These are phyloP conservation scores for Mormyrus lacerda DNA, from an alignment of 2,113 vertebrate genomes.

Conservation along the genomic window DNA sequence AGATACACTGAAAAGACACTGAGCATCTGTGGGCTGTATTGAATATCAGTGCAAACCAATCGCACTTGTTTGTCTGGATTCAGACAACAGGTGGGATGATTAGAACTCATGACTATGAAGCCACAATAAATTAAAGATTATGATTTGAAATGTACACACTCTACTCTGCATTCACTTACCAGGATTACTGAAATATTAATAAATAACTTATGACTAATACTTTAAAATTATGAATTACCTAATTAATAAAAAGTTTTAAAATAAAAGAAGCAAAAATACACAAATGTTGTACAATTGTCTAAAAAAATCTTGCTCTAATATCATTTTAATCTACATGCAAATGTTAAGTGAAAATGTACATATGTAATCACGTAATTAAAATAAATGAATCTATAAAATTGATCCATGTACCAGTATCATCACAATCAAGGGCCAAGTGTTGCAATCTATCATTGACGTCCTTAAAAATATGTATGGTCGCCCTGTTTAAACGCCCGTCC, in stretches of 20 bases:
- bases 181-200: neutral
- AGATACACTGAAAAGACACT: constrained; percentile 5
- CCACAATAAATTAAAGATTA: neutral
- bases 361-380: neutral
- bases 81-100: neutral
- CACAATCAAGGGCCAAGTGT: neutral
- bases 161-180: neutral
- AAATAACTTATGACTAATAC: neutral
- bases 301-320: neutral
- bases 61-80: neutral
- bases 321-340: neutral
- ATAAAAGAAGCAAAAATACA: neutral
- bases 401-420: neutral
- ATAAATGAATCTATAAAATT: neutral
- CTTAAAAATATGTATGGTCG: neutral
- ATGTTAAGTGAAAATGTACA: neutral
- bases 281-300: neutral
- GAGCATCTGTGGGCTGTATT: neutral
- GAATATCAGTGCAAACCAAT: neutral
- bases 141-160: neutral
- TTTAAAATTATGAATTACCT: neutral
- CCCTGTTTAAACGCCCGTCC: neutral
- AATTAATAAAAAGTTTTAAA: neutral
- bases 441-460: neutral
- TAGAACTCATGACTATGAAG: neutral